Conservation (phyloP, 2,797 vertebrate genomes). For the Acestrorhynchus altus region DNA sequence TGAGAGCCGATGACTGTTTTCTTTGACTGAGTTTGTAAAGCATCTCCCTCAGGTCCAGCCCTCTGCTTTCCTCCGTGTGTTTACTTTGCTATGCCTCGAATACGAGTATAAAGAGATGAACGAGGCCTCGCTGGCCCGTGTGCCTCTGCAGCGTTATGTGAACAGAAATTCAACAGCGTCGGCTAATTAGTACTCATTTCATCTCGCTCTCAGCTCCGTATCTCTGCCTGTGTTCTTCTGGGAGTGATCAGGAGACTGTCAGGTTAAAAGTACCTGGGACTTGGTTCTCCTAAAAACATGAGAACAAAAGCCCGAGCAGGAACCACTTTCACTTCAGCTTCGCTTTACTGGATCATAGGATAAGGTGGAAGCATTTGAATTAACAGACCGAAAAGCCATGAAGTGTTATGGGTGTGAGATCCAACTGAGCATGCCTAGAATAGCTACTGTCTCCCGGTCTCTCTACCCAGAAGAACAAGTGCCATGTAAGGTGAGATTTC, state of each 20-base stretch:
- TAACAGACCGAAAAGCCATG: not conserved
- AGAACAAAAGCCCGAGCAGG: not conserved
- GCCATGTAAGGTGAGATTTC: conserved; percentile 20
- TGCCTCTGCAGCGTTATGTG: not conserved
- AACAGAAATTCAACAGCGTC: not conserved
- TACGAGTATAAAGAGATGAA: not conserved
- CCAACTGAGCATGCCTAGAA: not conserved
- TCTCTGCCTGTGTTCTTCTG: not conserved
- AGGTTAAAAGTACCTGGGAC: not conserved
- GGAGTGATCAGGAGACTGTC: not conserved
- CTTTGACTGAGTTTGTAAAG: not conserved
- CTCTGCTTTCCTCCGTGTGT: no score
- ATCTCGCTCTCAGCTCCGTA: not conserved
- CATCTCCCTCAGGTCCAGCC: not conserved
- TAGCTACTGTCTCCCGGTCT: not conserved
- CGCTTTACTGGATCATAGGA: not conserved
- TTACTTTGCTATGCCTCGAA: not conserved
- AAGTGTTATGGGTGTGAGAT: not conserved
- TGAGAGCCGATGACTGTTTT: not conserved
- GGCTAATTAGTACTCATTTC: conserved; percentile 6
- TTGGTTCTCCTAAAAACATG: not conserved
- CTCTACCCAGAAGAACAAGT: conserved; percentile 1
- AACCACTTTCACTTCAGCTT: not conserved
- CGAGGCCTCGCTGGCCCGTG: not conserved
- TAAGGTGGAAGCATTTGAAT: not conserved